A percentile compares a stretch with the other conserved stretches of the same genome.
phyloP scores from a whole-genome alignment of 2,113 vertebrate genomes.

The Nematolebias whitei region DNA sequence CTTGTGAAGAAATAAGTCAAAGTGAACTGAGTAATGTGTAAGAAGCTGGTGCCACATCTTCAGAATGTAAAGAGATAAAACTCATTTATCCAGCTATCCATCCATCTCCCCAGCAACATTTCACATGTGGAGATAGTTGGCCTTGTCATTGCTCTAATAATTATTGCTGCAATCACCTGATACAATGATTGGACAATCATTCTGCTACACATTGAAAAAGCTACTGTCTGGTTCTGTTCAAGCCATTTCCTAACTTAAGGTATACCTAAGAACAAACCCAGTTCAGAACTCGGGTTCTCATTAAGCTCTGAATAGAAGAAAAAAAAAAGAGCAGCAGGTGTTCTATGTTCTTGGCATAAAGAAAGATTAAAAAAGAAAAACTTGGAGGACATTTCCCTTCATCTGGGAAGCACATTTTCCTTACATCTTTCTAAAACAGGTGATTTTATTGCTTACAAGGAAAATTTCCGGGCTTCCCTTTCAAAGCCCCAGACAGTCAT shows the following conservation, averaged over 20 bases:
- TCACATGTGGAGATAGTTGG: too few species aligned
- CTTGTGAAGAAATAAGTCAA: neutral
- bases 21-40: neutral
- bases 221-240: constrained; percentile 20
- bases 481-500: neutral
- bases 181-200: constrained; percentile 17
- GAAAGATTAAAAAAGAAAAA: neutral
- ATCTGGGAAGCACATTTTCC: constrained; percentile 66
- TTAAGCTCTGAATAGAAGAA: neutral
- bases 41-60: neutral
- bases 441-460: constrained; percentile 38
- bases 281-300: neutral
- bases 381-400: constrained; percentile 12
- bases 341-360: constrained; percentile 38
- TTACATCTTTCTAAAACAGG: constrained; percentile 34
- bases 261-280: constrained; percentile 4
- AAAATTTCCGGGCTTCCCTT: constrained; percentile 19
- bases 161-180: constrained; percentile 27
- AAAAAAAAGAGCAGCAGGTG: constrained; percentile 47
- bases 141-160: constrained; percentile 36
- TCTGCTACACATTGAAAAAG: constrained; percentile 43
- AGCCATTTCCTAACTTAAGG: constrained; percentile 6
- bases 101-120: too few species aligned
- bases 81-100: too few species aligned
- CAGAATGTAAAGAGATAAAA: neutral